Base-by-base conservation (phyloP, 2,888 invertebrate species). In the Chrysopilus asiliformis region DNA sequence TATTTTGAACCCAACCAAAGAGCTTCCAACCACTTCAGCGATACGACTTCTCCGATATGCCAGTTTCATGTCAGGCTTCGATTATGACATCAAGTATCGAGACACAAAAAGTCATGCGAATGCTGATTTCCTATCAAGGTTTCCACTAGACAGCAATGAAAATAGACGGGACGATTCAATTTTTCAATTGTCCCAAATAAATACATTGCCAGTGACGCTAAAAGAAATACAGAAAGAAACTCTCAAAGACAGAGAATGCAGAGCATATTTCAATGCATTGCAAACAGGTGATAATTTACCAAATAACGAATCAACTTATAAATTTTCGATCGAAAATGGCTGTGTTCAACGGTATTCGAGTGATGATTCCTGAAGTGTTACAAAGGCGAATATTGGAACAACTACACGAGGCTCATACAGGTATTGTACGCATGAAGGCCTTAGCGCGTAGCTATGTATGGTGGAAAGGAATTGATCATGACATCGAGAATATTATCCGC, bases 1-100 rank as follows among this genome's bases (percentile, higher is more conserved):
- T 41, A 52, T 54, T 27, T 52, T 53, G 39, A 46, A 48, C 41
- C 24, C 34, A 1, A 34, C 34, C 9, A 40, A 39, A 14, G 30
- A 31, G 0, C 25, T 44, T 4, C 44, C 45, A 10, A 20, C 26
- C 7, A 41, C 41, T 26, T 18, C 41, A 4, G 46, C 45, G 9
- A 19, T 34, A 20, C 19, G 47, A 14, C 25, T 46, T 13, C 43
- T 42, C n/a, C 34, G 40, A 6, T 48, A 41, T 33, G 42, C 39
- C 3, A 26, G 43, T 9, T 44, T 45, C 5, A 27, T 48, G 12
- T 15, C 31, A 1, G 39, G 32, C 2, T 48, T 41, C 15, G 29
- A 46, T 29, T 43, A 39, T 14, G 22, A 45, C 19, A 41, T 27
- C n/a, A n/a, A n/a, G n/a, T n/a, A n/a, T n/a, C n/a, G n/a, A n/a